A percentile compares a stretch with the other conserved stretches of the same genome.
Evolutionary conservation across 1,140 invertebrate species (phyloP).

Genomic region (Drosophila funebris): DNA sequence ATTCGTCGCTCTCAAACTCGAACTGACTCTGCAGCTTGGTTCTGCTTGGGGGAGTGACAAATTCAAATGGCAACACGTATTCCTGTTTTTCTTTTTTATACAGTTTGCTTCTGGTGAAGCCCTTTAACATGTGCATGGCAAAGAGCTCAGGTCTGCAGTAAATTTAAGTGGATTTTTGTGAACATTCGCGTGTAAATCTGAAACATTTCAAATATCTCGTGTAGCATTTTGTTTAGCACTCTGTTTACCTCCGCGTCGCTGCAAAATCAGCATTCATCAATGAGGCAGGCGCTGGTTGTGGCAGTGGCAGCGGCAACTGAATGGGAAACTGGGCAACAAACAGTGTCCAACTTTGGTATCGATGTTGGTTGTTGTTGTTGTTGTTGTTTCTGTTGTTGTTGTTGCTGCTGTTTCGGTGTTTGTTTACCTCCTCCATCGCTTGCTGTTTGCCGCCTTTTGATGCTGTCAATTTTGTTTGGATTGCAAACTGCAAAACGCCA

Average conservation of each 20-base stretch:
- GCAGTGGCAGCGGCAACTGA: neutral
- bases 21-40: neutral
- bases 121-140: constrained; percentile 9
- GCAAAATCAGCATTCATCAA: constrained; percentile 48
- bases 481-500: constrained; percentile 41
- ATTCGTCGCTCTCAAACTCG: neutral
- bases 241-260: constrained; percentile 17
- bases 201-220: constrained; percentile 4
- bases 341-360: neutral
- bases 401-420: too few relatives aligned
- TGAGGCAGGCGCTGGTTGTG: neutral
- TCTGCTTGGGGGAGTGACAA: constrained; percentile 17
- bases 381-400: too few relatives aligned
- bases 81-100: neutral
- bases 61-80: constrained; percentile 28
- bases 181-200: constrained; percentile 8
- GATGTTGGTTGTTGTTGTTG: too few relatives aligned
- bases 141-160: constrained; percentile 22
- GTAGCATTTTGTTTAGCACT: constrained; percentile 23
- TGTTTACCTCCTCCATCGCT: constrained; percentile 14
- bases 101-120: constrained; percentile 15
- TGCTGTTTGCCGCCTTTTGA: constrained; percentile 21
- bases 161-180: constrained; percentile 31
- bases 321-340: constrained; percentile 6
- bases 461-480: constrained; percentile 42